A percentile compares a stretch with the other conserved stretches of the same genome.
phyloP scores from a whole-genome alignment of 2,797 vertebrate species.

The Antennarius maculatus region DNA sequence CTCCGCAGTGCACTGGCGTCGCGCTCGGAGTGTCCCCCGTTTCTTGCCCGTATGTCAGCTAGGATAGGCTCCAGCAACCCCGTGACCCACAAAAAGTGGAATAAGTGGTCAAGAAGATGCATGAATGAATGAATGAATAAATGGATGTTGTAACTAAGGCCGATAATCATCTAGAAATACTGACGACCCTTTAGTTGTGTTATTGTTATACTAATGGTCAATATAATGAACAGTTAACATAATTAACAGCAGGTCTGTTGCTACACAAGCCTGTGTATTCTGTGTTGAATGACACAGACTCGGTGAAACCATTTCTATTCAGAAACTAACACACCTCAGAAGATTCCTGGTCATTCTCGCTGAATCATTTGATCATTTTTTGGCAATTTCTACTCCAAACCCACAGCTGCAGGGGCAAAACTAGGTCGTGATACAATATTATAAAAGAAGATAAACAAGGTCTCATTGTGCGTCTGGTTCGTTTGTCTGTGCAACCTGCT shows the following conservation, averaged over 20 bases:
- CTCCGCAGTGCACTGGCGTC: too few species aligned
- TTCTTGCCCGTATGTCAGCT: too few species aligned
- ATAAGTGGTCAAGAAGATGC: too few species aligned
- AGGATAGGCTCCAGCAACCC: too few species aligned
- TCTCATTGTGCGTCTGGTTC: slow-evolving; percentile 66
- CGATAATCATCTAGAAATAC: slow-evolving; percentile 35
- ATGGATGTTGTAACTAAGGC: not conserved
- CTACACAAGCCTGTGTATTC: slow-evolving; percentile 20
- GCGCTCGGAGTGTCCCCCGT: too few species aligned
- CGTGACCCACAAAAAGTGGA: too few species aligned
- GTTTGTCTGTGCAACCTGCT: slow-evolving; percentile 62
- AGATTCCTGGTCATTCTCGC: slow-evolving; percentile 53
- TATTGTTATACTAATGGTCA: slow-evolving; percentile 38
- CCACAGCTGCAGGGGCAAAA: slow-evolving; percentile 74
- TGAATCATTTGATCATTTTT: slow-evolving; percentile 61
- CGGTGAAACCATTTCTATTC: slow-evolving; percentile 59
- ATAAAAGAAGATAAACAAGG: slow-evolving; percentile 66
- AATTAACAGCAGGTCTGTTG: slow-evolving; percentile 19
- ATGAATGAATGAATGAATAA: too few species aligned
- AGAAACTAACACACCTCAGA: slow-evolving; percentile 48
- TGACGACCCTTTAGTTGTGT: slow-evolving; percentile 36
- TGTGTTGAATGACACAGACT: slow-evolving; percentile 46
- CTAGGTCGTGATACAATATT: slow-evolving; percentile 65
- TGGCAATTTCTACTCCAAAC: slow-evolving; percentile 50
- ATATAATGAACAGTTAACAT: slow-evolving; percentile 9